Percentiles rank a stretch among this genome's conserved stretches.
These are phyloP conservation scores for Rhagoletis zephyria DNA, from an alignment of 1,140 invertebrate species.

Conservation along the genomic window DNA sequence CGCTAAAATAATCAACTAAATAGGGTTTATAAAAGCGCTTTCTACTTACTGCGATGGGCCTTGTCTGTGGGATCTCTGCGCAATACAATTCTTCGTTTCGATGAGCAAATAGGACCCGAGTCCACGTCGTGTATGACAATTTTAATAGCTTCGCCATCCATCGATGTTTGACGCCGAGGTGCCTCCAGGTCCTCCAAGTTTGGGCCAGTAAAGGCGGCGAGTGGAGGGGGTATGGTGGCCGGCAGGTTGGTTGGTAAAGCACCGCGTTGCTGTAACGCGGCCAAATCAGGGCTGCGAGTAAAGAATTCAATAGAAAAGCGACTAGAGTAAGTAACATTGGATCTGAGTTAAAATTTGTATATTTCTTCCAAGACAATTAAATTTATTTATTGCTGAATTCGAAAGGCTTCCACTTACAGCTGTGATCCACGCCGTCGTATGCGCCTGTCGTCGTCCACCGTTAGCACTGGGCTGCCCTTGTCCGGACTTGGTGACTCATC, in stretches of 20 bases:
- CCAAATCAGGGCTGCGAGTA: conserved; percentile 81
- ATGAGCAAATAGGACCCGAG: conserved; percentile 78
- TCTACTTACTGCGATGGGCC: conserved; percentile 85
- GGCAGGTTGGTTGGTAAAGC: conserved; percentile 73
- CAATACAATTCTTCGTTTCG: conserved; percentile 82
- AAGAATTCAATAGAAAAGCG: conserved; percentile 8
- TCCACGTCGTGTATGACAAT: conserved; percentile 95
- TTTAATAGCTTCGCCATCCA: conserved; percentile 91
- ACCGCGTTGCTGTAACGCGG: conserved; percentile 78
- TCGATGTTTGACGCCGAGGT: conserved; percentile 83
- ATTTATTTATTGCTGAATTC: not conserved
- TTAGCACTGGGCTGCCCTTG: conserved; percentile 74
- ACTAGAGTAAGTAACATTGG: too few relatives aligned
- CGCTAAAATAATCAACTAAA: too few relatives aligned
- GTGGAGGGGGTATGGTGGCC: conserved; percentile 75
- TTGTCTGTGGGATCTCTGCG: conserved; percentile 86
- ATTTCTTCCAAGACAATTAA: too few relatives aligned
- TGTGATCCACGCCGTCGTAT: conserved; percentile 83
- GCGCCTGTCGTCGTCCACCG: conserved; percentile 83
- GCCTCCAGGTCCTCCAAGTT: conserved; percentile 77
- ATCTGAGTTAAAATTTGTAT: too few relatives aligned
- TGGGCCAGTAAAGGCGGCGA: conserved; percentile 75
- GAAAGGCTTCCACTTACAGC: conserved; percentile 78
- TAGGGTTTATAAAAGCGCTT: not conserved
- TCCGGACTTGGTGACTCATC: conserved; percentile 75